These are phyloP conservation scores for Dioctria rufipes DNA, from an alignment of 2,888 invertebrate species.

Conservation along the genomic window DNA sequence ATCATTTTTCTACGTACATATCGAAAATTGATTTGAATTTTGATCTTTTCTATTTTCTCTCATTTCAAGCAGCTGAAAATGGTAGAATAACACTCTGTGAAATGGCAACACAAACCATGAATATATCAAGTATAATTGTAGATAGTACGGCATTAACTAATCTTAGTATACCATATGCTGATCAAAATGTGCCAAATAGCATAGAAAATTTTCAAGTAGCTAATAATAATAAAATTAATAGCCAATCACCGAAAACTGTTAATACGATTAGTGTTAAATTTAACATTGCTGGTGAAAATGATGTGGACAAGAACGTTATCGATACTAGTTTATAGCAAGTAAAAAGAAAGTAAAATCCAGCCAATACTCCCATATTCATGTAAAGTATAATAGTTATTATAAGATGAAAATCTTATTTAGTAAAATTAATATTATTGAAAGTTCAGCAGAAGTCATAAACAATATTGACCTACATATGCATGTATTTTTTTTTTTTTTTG, in stretches of 20 bases:
- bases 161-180: constrained; percentile 67
- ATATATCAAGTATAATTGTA: constrained; percentile 68
- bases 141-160: constrained; percentile 62
- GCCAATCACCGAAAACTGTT: constrained; percentile 58
- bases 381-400: too few species aligned
- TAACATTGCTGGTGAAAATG: constrained; percentile 22
- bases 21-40: background rate
- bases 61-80: constrained; percentile 63
- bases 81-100: constrained; percentile 68
- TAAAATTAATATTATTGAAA: too few species aligned
- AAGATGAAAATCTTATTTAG: too few species aligned
- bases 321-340: constrained; percentile 70
- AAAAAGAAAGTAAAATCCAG: constrained; percentile 55
- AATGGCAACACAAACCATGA: constrained; percentile 71
- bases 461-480: too few species aligned
- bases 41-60: constrained; percentile 35
- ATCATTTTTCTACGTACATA: too few species aligned
- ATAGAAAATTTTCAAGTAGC: constrained; percentile 64
- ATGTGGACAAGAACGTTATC: constrained; percentile 53
- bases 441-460: too few species aligned
- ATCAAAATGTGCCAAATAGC: constrained; percentile 71
- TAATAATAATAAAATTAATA: constrained; percentile 70
- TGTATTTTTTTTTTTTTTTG: too few species aligned
- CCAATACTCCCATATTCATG: too few species aligned
- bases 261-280: constrained; percentile 55